Percentiles rank a stretch among this genome's conserved stretches.
phyloP scores from a whole-genome alignment of 2,888 invertebrate genomes.

The Sycophila texana region DNA sequence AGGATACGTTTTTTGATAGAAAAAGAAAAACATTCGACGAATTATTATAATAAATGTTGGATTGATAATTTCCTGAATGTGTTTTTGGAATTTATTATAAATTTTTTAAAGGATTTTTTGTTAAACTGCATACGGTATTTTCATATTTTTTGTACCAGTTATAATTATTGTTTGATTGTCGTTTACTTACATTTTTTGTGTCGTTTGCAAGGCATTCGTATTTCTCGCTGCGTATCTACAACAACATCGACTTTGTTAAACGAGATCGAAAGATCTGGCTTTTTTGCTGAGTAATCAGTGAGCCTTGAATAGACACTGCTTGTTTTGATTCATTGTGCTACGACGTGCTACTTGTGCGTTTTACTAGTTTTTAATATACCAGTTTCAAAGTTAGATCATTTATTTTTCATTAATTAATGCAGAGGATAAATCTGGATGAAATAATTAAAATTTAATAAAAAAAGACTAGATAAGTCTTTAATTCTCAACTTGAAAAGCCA shows the following conservation, averaged over 20 bases:
- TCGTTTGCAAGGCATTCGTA: not conserved
- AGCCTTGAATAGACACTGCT: slow-evolving; percentile 44
- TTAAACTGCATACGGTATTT: too few species aligned
- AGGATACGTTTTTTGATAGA: too few species aligned
- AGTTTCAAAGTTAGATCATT: slow-evolving; percentile 5
- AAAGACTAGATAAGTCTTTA: not conserved
- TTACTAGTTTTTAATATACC: slow-evolving; percentile 15
- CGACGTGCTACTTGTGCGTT: slow-evolving; percentile 19
- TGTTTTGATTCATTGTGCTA: slow-evolving; percentile 39
- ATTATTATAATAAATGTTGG: too few species aligned
- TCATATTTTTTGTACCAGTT: too few species aligned
- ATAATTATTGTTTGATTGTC: too few species aligned
- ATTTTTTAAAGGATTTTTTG: too few species aligned
- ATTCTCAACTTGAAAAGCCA: not conserved
- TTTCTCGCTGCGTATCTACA: slow-evolving; percentile 13
- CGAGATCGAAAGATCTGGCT: slow-evolving; percentile 33
- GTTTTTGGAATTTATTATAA: too few species aligned
- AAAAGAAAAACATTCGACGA: too few species aligned
- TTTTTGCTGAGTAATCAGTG: slow-evolving; percentile 52
- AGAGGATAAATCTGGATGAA: not conserved
- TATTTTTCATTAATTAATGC: slow-evolving; percentile 10
- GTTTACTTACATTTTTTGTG: not conserved
- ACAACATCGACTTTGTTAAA: slow-evolving; percentile 31
- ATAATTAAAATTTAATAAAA: too few species aligned
- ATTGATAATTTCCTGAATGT: too few species aligned